phyloP scores from a whole-genome alignment of 2,113 vertebrate species.

The Cyanistes caeruleus region DNA sequence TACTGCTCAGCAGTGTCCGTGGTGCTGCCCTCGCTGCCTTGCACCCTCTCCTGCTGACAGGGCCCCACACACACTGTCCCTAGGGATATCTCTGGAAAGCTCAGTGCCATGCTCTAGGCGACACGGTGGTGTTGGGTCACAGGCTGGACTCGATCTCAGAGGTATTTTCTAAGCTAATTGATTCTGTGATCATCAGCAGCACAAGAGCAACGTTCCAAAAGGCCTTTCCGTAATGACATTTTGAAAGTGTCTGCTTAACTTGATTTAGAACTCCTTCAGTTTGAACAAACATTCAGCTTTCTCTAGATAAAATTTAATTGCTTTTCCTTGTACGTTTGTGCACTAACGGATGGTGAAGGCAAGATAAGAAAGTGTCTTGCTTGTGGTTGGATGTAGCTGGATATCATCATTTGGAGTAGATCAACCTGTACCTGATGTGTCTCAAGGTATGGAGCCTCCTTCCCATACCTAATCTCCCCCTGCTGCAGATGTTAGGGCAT shows the following conservation, averaged over 20 bases:
- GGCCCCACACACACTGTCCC: accelerated
- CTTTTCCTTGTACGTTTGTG: not conserved
- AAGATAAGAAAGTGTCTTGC: no score
- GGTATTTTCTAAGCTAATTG: not conserved
- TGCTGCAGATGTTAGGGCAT: not conserved
- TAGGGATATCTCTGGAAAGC: accelerated
- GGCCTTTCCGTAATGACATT: accelerated
- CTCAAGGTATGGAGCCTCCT: not conserved
- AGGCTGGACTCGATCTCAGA: not conserved
- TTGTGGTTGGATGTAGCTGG: not conserved
- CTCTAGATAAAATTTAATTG: not conserved
- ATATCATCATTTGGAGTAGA: not conserved
- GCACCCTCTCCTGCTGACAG: no score
- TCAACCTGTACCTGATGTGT: not conserved
- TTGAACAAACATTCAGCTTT: not conserved
- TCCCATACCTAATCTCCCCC: no score
- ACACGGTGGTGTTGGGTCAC: not conserved
- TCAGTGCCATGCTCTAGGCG: accelerated
- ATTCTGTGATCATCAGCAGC: not conserved
- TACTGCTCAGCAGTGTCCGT: accelerated
- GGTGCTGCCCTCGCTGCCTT: not conserved
- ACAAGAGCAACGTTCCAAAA: not conserved
- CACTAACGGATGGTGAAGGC: no score
- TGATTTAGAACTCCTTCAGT: not conserved
- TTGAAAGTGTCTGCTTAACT: not conserved